phyloP scores from a whole-genome alignment of 2,888 invertebrate species.

The Papilio protenor region DNA sequence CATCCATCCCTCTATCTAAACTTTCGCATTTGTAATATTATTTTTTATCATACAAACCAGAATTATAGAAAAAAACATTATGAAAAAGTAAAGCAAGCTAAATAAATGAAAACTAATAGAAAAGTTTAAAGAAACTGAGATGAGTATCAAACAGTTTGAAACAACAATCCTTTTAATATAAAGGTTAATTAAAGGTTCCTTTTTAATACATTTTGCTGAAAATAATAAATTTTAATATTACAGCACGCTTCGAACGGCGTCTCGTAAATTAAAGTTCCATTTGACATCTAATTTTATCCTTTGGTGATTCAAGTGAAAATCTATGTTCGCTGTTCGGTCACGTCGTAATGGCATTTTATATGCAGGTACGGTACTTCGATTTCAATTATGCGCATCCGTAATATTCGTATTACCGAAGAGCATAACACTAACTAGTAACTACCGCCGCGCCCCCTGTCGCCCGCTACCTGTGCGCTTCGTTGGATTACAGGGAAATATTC shows the following conservation, averaged over 20 bases:
- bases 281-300: slow-evolving; percentile 43
- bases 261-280: slow-evolving; percentile 40
- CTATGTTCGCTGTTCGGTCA: slow-evolving; percentile 43
- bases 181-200: no score
- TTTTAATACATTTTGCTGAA: background rate
- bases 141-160: background rate
- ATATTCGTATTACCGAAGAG: slow-evolving; percentile 43
- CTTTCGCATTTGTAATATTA: no score
- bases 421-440: slow-evolving; percentile 38
- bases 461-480: slow-evolving; percentile 14
- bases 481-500: slow-evolving; percentile 36
- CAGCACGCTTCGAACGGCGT: slow-evolving; percentile 10
- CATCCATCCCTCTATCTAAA: no score
- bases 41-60: no score
- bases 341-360: slow-evolving; percentile 43
- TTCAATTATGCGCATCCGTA: slow-evolving; percentile 45
- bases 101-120: background rate
- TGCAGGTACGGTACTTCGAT: slow-evolving; percentile 44
- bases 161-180: background rate
- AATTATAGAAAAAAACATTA: background rate
- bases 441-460: background rate
- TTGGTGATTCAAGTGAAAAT: slow-evolving; percentile 44
- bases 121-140: background rate
- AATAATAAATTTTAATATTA: slow-evolving; percentile 32
- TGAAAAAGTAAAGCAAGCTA: background rate